Evolutionary conservation across 2,113 vertebrate genomes (phyloP).

Genomic region (Ginglymostoma cirratum): DNA sequence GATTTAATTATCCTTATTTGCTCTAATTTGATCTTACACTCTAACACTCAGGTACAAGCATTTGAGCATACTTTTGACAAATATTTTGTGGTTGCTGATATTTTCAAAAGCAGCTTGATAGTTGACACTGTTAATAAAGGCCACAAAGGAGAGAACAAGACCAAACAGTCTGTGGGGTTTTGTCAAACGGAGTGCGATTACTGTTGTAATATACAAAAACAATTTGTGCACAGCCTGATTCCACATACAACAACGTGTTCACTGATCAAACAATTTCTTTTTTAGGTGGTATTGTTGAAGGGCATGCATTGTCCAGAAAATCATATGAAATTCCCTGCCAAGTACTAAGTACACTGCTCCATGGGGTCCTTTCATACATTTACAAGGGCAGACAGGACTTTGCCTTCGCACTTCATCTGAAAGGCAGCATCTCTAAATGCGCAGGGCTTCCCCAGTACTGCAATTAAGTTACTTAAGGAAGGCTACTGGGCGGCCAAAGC

Average conservation of each 20-base stretch:
- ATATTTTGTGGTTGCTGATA: not conserved
- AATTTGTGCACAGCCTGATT: not conserved
- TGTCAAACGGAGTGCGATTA: not conserved
- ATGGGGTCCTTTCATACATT: not conserved
- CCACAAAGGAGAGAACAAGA: not conserved
- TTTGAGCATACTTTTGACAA: not conserved
- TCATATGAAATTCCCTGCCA: not conserved
- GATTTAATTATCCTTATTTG: not conserved
- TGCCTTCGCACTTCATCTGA: not conserved
- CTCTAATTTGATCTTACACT: not conserved
- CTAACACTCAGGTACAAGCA: not conserved
- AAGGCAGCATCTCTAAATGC: not conserved
- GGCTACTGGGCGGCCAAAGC: too few relatives aligned
- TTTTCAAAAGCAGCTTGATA: not conserved
- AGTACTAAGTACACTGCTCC: not conserved
- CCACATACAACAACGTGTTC: not conserved
- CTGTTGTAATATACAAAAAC: not conserved
- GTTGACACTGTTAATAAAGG: not conserved
- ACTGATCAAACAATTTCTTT: not conserved
- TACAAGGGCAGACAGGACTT: not conserved
- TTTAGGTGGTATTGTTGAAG: not conserved
- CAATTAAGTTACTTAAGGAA: not conserved
- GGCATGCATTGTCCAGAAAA: not conserved
- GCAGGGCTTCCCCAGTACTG: not conserved
- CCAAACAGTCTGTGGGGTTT: not conserved